Evolutionary conservation across 2,888 invertebrate species (phyloP), one percentile per base, ranked within the genome.

Genomic region (Cosmopolites sordidus): DNA sequence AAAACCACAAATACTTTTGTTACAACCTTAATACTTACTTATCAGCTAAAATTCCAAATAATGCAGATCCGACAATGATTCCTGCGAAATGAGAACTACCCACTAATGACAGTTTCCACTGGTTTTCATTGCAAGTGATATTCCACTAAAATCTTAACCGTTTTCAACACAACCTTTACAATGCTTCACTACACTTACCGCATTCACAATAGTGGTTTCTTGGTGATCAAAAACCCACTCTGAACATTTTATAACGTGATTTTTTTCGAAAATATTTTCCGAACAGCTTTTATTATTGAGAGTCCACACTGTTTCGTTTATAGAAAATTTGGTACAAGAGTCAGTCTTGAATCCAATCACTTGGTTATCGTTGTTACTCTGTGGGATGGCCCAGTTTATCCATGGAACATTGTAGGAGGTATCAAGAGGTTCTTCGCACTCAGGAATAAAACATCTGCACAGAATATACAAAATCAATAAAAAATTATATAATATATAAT

Each of bases 21-120:
- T n/a, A n/a, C n/a, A n/a, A n/a, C n/a, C n/a, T n/a, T n/a, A n/a
- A n/a, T n/a, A 33, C 40, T 38, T 69, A 82, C 82, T 76, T 78
- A 69, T 84, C 83, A 2, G 83, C 82, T 15, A 83, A 67, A 59
- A 81, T 73, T 14, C 83, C 83, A 56, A 79, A 80, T 1, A 78
- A 40, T 5, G 79, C 78, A 5, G 83, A 80, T 17, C 83, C 83
- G 41, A 79, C 70, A 29, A 84, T 78, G 40, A 83, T 77, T 1
- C 83, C 84, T 9, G 80, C 78, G 69, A 83, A 83, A 70, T 83
- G 83, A 45, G 78, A 71, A 0, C 81, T 81, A 11, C 83, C 83
- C 11, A 83, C 79, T 39, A 82, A 68, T 0, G 83, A 80, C 47
- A 83, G 66, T 65, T 78, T 80, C 81, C 82, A 82, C 51, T 78